phyloP scores from a whole-genome alignment of 2,888 invertebrate genomes.

The Nomada ferruginata region DNA sequence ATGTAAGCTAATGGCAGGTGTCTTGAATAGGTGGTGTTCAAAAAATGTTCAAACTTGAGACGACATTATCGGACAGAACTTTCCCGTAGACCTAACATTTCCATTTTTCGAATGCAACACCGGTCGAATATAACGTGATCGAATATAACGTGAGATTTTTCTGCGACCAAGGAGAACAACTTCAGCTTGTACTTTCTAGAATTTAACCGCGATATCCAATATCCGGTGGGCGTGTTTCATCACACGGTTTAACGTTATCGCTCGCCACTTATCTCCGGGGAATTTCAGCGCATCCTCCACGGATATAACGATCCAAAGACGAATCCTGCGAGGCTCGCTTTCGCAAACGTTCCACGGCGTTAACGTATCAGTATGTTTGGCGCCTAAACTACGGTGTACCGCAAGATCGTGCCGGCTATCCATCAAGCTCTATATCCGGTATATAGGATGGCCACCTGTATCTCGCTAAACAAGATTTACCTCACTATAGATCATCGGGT shows the following conservation, averaged over 20 bases:
- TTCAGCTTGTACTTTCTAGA: background rate
- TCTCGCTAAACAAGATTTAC: constrained; percentile 72
- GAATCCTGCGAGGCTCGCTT: constrained; percentile 17
- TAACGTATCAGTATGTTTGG: constrained; percentile 70
- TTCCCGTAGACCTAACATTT: too few relatives aligned
- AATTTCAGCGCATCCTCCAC: constrained; percentile 17
- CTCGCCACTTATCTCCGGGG: constrained; percentile 9
- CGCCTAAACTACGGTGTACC: constrained; percentile 65
- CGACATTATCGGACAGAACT: too few relatives aligned
- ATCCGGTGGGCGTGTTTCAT: constrained; percentile 11
- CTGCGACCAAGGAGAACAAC: background rate
- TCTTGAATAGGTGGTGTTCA: too few relatives aligned
- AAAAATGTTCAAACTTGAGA: too few relatives aligned
- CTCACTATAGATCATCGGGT: constrained; percentile 66
- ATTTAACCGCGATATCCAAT: constrained; percentile 24
- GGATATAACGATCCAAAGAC: constrained; percentile 38
- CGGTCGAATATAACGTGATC: background rate
- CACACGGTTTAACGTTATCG: constrained; percentile 29
- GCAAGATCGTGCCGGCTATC: constrained; percentile 69
- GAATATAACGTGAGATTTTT: background rate
- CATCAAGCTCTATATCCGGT: constrained; percentile 69
- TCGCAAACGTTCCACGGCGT: constrained; percentile 48
- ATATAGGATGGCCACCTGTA: constrained; percentile 69
- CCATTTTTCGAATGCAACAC: background rate
- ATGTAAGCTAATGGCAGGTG: too few relatives aligned